A percentile compares a stretch with the other conserved stretches of the same genome.
Evolutionary conservation across 2,888 invertebrate species (phyloP).

Genomic region (Lasioglossum leucozonium): DNA sequence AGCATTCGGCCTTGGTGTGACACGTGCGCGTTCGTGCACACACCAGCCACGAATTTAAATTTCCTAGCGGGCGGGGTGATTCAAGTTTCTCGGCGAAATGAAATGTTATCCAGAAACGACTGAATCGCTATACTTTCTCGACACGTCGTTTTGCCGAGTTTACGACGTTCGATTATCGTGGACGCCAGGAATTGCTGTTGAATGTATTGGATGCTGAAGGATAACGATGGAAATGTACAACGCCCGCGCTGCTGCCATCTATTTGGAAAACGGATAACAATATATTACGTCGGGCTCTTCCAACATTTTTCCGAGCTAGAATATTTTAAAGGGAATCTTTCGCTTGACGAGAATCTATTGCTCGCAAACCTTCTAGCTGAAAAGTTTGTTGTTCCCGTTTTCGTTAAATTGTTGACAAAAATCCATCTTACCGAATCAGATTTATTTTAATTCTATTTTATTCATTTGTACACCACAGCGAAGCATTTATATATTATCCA

Average conservation of each 20-base stretch:
- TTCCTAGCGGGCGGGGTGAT: slow-evolving; percentile 25
- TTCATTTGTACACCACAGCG: background rate
- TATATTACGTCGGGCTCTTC: background rate
- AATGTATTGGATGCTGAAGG: slow-evolving; percentile 6
- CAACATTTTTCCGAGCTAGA: background rate
- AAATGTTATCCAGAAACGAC: background rate
- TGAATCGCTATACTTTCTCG: background rate
- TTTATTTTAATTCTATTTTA: background rate
- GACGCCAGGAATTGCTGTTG: slow-evolving; percentile 4
- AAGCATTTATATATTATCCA: background rate
- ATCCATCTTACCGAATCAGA: background rate
- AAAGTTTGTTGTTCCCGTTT: background rate
- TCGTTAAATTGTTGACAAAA: background rate
- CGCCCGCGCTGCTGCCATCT: background rate
- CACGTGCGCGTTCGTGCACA: background rate
- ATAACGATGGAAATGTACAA: slow-evolving; percentile 15
- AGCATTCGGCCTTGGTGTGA: background rate
- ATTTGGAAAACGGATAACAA: slow-evolving; percentile 17
- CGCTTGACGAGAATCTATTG: background rate
- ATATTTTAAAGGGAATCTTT: background rate
- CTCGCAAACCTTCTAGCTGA: background rate
- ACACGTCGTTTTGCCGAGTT: background rate
- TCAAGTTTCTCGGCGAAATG: background rate
- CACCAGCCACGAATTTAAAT: slow-evolving; percentile 13
- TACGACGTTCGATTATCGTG: slow-evolving; percentile 11